A percentile compares a stretch with the other conserved stretches of the same genome.
phyloP scores from a whole-genome alignment of 2,888 invertebrate genomes.

The Oconnorella tubifera region DNA sequence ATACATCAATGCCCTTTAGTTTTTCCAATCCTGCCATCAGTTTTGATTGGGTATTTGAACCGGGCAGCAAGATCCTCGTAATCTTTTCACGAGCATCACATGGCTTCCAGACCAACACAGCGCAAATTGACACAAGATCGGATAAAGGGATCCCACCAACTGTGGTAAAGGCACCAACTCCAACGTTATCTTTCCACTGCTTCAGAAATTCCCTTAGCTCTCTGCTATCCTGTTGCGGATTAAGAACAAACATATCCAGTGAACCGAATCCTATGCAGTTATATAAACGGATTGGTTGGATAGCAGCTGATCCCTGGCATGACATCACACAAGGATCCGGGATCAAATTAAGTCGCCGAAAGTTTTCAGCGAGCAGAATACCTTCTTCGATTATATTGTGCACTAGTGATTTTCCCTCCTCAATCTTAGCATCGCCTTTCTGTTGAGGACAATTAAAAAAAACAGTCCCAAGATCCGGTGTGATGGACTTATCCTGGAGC shows the following conservation, averaged over 20 bases:
- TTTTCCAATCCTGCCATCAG: constrained; percentile 91
- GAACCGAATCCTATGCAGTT: constrained; percentile 85
- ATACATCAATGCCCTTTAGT: constrained; percentile 81
- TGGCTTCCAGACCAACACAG: constrained; percentile 91
- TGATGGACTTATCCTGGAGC: constrained; percentile 59
- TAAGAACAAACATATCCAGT: constrained; percentile 92
- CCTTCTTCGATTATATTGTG: constrained; percentile 78
- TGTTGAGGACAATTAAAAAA: constrained; percentile 89
- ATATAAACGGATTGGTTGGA: constrained; percentile 87
- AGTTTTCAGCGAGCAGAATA: constrained; percentile 77
- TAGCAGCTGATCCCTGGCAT: constrained; percentile 58
- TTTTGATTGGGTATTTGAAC: constrained; percentile 89
- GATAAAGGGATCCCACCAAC: constrained; percentile 73
- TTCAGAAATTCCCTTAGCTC: constrained; percentile 88
- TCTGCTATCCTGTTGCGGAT: constrained; percentile 82
- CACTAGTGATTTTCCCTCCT: constrained; percentile 63
- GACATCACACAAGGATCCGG: constrained; percentile 77
- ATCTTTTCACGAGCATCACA: constrained; percentile 87
- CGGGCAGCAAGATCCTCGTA: constrained; percentile 89
- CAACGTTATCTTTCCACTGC: constrained; percentile 76
- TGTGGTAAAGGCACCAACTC: constrained; percentile 56
- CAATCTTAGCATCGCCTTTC: too few species aligned
- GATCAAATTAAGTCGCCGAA: constrained; percentile 72
- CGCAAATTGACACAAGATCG: constrained; percentile 87
- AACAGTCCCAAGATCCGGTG: constrained; percentile 92